A percentile compares a stretch with the other conserved stretches of the same genome.
Conservation (phyloP, 2,797 vertebrate species). For the Dipus sagitta region DNA sequence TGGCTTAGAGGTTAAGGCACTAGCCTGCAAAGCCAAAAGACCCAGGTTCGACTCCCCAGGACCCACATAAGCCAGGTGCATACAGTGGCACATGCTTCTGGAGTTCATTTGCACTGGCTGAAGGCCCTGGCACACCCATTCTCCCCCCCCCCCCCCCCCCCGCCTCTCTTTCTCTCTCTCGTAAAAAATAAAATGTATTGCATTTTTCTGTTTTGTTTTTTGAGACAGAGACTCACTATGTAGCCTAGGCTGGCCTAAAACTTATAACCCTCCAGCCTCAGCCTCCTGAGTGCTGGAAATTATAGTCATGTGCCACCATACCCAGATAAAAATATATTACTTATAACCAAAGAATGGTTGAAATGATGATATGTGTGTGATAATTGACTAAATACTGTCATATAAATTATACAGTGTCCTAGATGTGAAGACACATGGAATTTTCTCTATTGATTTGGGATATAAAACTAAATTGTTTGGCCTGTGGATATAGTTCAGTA, state of each 20-base stretch:
- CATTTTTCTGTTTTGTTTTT: neutral
- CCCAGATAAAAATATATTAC: slow-evolving; percentile 5
- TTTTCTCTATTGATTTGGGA: neutral
- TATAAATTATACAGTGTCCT: slow-evolving; percentile 33
- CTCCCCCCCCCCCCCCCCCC: too few species aligned
- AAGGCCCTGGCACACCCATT: too few species aligned
- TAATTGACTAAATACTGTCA: slow-evolving; percentile 39
- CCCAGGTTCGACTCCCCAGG: too few species aligned
- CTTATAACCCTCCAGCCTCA: neutral
- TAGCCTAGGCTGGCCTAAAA: neutral
- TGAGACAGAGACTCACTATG: neutral
- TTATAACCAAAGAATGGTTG: slow-evolving; percentile 49
- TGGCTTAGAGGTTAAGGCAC: too few species aligned
- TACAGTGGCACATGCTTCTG: too few species aligned
- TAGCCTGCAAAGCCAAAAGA: too few species aligned
- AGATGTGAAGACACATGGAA: slow-evolving; percentile 24
- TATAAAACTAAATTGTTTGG: neutral
- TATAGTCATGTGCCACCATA: neutral
- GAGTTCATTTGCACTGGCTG: too few species aligned
- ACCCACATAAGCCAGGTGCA: too few species aligned
- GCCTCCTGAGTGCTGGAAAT: neutral
- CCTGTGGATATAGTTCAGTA: neutral
- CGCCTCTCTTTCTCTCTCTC: too few species aligned
- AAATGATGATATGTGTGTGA: slow-evolving; percentile 4
- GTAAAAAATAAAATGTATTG: neutral